Base-by-base conservation (phyloP, 1,140 invertebrate genomes). In the Papilio polytes region DNA sequence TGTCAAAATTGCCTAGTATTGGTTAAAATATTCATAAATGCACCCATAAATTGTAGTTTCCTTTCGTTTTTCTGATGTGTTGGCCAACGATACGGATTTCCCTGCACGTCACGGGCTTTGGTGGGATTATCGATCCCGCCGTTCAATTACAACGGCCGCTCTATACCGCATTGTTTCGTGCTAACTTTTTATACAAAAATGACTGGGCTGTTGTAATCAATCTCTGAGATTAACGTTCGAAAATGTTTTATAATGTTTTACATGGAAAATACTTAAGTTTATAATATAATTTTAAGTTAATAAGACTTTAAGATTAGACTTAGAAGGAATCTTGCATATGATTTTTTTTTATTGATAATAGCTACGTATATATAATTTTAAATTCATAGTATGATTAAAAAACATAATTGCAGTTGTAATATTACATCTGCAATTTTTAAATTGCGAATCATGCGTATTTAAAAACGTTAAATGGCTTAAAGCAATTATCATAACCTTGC, bases 81-180 rank as follows among this genome's bases (percentile, higher is more conserved):
- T 48, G 73, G 74, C 20, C 51, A 48, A 76, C 44, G 46, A 26
- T 76, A 46, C 44, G 74, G 74, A 46, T 51, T 76, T 76, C 74
- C 74, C 74, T 51, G 10, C 20, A 76, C 74, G 74, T 76, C 74
- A 76, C 44, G 44, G 74, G 74, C 41, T 51, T 76, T 51, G 74
- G 44, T 51, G 74, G 74, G 74, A n/a, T 76, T 76, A 76, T 76
- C 44, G 74, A 76, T 76, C 74, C 46, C 74, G 74, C 8, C 74
- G 74, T 76, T 76, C 44, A 76, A 76, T 76, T 76, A 76, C 44
- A 51, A 74, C 2, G 44, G 41, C 4, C 46, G 44, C 41, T 12
- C 20, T 53, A 51, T 22, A 22, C 74, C 46, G 44, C 74, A 76
- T 76, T 76, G 74, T 76, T 76, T 51, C 46, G 44, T 51, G 74